Percentiles rank a stretch among this genome's conserved stretches.
Conservation (phyloP, 2,888 invertebrate genomes). For the Diplolepis rosae region DNA sequence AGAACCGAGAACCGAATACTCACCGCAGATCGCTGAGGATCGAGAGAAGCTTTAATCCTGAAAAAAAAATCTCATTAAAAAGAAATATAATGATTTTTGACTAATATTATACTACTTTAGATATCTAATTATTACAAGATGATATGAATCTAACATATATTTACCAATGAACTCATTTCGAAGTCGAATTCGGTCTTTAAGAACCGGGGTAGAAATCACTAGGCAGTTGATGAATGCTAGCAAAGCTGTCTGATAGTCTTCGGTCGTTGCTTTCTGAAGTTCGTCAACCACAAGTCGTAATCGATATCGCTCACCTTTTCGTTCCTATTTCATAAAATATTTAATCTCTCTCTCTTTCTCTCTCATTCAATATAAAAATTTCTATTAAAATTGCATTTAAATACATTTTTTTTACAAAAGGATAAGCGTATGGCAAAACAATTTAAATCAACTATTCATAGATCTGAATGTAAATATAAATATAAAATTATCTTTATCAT, state of each 20-base stretch:
- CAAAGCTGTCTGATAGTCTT: conserved; percentile 93
- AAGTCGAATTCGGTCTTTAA: conserved; percentile 90
- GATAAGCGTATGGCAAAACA: no score
- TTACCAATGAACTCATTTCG: conserved; percentile 97
- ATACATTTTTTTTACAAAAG: no score
- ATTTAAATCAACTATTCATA: no score
- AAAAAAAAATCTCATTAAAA: conserved; percentile 66
- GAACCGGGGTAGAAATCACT: conserved; percentile 90
- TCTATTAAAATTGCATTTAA: no score
- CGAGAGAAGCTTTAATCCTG: conserved; percentile 92
- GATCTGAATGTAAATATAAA: no score
- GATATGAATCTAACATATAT: conserved; percentile 55
- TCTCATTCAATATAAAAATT: no score
- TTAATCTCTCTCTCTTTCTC: no score
- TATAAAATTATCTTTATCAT: no score
- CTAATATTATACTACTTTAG: neutral
- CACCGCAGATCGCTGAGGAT: conserved; percentile 90
- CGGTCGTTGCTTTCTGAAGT: conserved; percentile 84
- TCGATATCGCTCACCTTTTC: conserved; percentile 91
- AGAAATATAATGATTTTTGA: neutral
- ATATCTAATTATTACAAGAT: no score
- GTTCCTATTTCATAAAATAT: no score
- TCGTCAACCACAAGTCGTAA: conserved; percentile 92
- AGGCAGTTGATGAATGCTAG: conserved; percentile 97
- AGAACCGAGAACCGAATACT: conserved; percentile 70